phyloP scores from a whole-genome alignment of 2,888 invertebrate genomes.

The Drosophila multiciliata region DNA sequence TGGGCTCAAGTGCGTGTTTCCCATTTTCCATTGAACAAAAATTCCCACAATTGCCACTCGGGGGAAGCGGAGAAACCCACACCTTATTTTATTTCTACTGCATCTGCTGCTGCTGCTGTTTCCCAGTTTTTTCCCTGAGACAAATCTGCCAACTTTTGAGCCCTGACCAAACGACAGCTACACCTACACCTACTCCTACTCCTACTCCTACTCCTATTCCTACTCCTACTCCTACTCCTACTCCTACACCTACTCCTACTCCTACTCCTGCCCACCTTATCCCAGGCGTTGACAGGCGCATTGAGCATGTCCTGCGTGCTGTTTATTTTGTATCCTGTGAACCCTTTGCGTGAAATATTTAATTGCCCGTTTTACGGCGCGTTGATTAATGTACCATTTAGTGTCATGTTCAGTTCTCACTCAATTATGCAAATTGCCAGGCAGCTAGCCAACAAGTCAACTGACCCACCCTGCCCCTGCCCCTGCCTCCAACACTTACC shows the following conservation, averaged over 20 bases:
- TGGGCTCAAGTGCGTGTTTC: constrained; percentile 56
- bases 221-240: background rate
- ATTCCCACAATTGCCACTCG: constrained; percentile 48
- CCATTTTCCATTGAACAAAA: constrained; percentile 45
- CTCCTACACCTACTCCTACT: background rate
- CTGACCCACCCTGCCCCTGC: constrained; percentile 6
- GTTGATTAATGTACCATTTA: constrained; percentile 37
- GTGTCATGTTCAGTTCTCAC: constrained; percentile 55
- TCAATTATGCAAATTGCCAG: constrained; percentile 49
- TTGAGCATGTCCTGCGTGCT: constrained; percentile 7
- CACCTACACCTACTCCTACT: background rate
- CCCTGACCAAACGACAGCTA: constrained; percentile 16
- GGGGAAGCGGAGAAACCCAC: constrained; percentile 36
- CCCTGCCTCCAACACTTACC: background rate
- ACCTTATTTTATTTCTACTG: constrained; percentile 10
- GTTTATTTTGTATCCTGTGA: constrained; percentile 18
- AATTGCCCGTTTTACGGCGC: constrained; percentile 17
- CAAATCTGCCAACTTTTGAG: constrained; percentile 41
- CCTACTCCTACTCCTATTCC: background rate
- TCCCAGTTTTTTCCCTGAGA: constrained; percentile 41
- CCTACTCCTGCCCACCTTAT: constrained; percentile 13
- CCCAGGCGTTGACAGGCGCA: constrained; percentile 22
- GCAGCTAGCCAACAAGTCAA: constrained; percentile 2
- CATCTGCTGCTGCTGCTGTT: constrained; percentile 21
- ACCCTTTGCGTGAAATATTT: constrained; percentile 29